These are phyloP conservation scores for Aplochiton taeniatus DNA, from an alignment of 2,797 vertebrate species.

Conservation along the genomic window DNA sequence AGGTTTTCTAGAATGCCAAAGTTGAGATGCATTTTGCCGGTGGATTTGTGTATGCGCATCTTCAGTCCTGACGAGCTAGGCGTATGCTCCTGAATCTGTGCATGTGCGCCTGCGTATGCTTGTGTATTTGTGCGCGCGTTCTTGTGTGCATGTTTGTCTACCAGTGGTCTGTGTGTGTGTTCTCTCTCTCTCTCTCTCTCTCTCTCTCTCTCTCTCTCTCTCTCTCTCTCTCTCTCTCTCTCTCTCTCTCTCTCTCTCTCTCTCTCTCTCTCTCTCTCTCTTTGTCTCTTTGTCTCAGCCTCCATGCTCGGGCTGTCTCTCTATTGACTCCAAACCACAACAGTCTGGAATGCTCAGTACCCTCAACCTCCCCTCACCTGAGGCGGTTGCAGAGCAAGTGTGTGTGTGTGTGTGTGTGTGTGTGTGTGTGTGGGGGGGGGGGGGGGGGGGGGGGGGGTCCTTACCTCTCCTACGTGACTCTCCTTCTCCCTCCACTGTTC, in stretches of 20 bases:
- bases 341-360: slow-evolving; percentile 48
- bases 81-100: background rate
- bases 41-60: background rate
- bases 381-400: slow-evolving; percentile 43
- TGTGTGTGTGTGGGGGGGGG: background rate
- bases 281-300: slow-evolving; percentile 46
- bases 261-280: slow-evolving; percentile 27
- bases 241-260: background rate
- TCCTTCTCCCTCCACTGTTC: background rate
- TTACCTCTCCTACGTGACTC: background rate
- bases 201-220: slow-evolving; percentile 17
- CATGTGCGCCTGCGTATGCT: background rate
- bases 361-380: slow-evolving; percentile 28
- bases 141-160: slow-evolving; percentile 33
- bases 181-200: slow-evolving; percentile 25
- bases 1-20: background rate
- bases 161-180: slow-evolving; percentile 4
- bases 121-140: background rate
- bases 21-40: background rate
- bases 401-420: slow-evolving; percentile 14
- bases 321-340: slow-evolving; percentile 51
- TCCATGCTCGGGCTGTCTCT: slow-evolving; percentile 37
- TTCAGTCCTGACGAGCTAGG: background rate
- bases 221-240: slow-evolving; percentile 1
- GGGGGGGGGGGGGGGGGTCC: background rate